phyloP scores from a whole-genome alignment of 2,888 invertebrate species.

The Silvanus unidentatus region DNA sequence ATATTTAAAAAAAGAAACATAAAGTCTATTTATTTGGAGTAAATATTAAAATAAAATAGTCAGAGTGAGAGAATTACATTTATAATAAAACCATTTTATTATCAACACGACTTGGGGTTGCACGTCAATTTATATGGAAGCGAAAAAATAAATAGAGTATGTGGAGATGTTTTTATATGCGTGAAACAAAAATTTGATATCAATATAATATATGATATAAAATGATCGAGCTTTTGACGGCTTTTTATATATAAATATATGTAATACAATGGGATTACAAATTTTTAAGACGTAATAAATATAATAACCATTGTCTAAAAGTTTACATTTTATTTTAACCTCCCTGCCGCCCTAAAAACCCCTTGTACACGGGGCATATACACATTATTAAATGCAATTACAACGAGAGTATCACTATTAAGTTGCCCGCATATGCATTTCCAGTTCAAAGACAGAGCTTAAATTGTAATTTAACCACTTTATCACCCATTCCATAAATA shows the following conservation, averaged over 20 bases:
- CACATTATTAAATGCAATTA: too few relatives aligned
- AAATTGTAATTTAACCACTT: too few relatives aligned
- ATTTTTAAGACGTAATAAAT: constrained; percentile 47
- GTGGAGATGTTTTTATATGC: constrained; percentile 45
- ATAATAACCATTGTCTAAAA: constrained; percentile 44
- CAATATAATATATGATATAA: constrained; percentile 45
- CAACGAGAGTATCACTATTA: too few relatives aligned
- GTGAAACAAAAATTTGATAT: constrained; percentile 46
- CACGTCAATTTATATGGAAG: constrained; percentile 17
- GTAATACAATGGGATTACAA: constrained; percentile 48
- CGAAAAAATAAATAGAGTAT: constrained; percentile 28
- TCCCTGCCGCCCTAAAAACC: too few relatives aligned
- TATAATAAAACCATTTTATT: too few relatives aligned
- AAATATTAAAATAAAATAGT: constrained; percentile 5
- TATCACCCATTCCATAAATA: too few relatives aligned
- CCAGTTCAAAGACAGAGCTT: too few relatives aligned
- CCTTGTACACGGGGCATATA: too few relatives aligned
- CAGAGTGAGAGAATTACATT: too few relatives aligned
- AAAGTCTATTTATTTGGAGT: constrained; percentile 23
- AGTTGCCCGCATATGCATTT: too few relatives aligned
- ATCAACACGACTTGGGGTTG: constrained; percentile 5
- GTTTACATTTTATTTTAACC: constrained; percentile 25
- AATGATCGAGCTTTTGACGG: constrained; percentile 49
- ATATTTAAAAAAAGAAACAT: constrained; percentile 13
- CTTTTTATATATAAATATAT: constrained; percentile 44